Evolutionary conservation across 1,140 invertebrate genomes (phyloP).

Genomic region (Agrypnia vestita): DNA sequence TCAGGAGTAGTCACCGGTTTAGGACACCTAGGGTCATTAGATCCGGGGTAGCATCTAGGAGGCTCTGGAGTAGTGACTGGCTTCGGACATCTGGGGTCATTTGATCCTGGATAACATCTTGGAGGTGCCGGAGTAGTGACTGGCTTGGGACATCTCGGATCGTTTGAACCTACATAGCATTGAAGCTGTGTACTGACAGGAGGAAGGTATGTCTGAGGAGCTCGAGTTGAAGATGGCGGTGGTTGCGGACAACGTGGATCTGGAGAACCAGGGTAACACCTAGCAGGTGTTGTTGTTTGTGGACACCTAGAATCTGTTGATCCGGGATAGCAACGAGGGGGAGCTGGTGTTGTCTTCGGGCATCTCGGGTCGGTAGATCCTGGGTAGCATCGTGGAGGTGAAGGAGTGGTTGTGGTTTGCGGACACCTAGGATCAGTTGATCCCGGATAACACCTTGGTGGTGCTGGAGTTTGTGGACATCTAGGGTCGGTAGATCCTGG

Average conservation of each 20-base stretch:
- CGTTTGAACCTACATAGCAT: conserved; percentile 64
- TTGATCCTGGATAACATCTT: conserved; percentile 62
- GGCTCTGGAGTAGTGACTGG: conserved; percentile 62
- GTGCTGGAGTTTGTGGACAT: conserved; percentile 56
- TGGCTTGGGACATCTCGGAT: conserved; percentile 56
- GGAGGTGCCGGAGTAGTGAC: conserved; percentile 53
- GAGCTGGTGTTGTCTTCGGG: conserved; percentile 39
- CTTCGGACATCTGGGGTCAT: conserved; percentile 65
- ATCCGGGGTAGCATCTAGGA: conserved; percentile 61
- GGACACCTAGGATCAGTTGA: conserved; percentile 65
- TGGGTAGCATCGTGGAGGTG: conserved; percentile 71
- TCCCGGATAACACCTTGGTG: conserved; percentile 62
- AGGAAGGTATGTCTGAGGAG: conserved; percentile 36
- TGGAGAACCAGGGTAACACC: conserved; percentile 67
- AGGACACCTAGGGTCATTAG: conserved; percentile 1
- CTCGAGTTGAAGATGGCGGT: conserved; percentile 52
- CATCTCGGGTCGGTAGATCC: conserved; percentile 67
- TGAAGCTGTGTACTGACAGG: conserved; percentile 43
- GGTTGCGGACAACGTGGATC: conserved; percentile 67
- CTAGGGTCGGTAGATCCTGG: conserved; percentile 68
- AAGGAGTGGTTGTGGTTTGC: conserved; percentile 57
- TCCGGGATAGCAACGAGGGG: conserved; percentile 25
- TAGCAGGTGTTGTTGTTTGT: conserved; percentile 59
- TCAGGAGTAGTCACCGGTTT: background rate
- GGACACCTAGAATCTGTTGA: conserved; percentile 63